phyloP scores from a whole-genome alignment of 2,888 invertebrate species.

The Xiphydria camelus region DNA sequence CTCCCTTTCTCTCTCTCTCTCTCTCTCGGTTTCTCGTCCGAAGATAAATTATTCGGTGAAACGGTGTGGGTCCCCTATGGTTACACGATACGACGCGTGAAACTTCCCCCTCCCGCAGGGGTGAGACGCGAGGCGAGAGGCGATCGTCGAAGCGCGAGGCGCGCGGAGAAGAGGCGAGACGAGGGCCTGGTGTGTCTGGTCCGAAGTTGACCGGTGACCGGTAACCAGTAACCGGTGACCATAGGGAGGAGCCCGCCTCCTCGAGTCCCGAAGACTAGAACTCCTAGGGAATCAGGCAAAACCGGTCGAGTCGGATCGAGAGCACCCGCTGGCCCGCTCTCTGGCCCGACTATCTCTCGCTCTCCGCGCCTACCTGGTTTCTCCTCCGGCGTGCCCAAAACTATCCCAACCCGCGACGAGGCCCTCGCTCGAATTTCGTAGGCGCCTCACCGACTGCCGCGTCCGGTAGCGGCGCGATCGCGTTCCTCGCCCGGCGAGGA shows the following conservation, averaged over 20 bases:
- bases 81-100: slow-evolving; percentile 31
- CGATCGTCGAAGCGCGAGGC: not conserved
- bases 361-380: slow-evolving; percentile 8
- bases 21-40: no score
- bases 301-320: slow-evolving; percentile 56
- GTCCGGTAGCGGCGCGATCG: no score
- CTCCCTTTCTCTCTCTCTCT: no score
- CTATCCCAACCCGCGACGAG: no score
- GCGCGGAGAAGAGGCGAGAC: not conserved
- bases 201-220: slow-evolving; percentile 15
- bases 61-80: slow-evolving; percentile 27
- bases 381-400: no score
- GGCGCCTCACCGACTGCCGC: no score
- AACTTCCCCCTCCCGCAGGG: slow-evolving; percentile 36
- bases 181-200: not conserved
- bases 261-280: slow-evolving; percentile 48
- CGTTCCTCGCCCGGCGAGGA: no score
- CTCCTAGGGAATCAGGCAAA: slow-evolving; percentile 55
- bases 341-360: slow-evolving; percentile 10
- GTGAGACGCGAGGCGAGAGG: slow-evolving; percentile 11
- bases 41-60: slow-evolving; percentile 44
- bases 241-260: slow-evolving; percentile 20
- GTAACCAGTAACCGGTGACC: slow-evolving; percentile 22
- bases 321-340: slow-evolving; percentile 30
- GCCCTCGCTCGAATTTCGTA: no score